phyloP scores from a whole-genome alignment of 2,888 invertebrate species.

The Patella depressa region DNA sequence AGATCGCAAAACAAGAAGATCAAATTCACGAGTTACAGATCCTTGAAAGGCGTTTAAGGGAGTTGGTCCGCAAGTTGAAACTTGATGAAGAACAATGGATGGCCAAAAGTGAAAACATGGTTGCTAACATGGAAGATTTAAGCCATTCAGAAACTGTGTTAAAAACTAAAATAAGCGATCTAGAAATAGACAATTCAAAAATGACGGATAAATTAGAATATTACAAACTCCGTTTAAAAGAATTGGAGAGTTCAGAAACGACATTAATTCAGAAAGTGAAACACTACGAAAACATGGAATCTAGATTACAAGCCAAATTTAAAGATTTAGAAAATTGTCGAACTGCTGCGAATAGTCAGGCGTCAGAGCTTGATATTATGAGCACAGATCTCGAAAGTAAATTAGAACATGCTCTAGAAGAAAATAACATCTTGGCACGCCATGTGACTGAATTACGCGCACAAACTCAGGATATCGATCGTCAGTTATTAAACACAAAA shows the following conservation, averaged over 20 bases:
- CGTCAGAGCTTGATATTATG: slow-evolving; percentile 54
- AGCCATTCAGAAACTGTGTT: slow-evolving; percentile 58
- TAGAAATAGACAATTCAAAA: slow-evolving; percentile 59
- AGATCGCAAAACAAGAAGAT: slow-evolving; percentile 51
- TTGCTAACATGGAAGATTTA: slow-evolving; percentile 60
- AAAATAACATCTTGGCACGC: slow-evolving; percentile 55
- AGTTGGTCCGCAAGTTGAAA: slow-evolving; percentile 56
- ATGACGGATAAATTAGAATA: slow-evolving; percentile 57
- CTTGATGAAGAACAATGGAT: slow-evolving; percentile 58
- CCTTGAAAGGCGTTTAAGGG: slow-evolving; percentile 54
- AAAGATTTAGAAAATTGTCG: slow-evolving; percentile 57
- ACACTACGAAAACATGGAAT: slow-evolving; percentile 55
- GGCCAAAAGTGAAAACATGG: slow-evolving; percentile 56
- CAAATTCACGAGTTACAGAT: slow-evolving; percentile 55
- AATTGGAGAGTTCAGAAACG: slow-evolving; percentile 55
- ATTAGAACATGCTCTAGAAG: slow-evolving; percentile 54
- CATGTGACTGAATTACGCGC: slow-evolving; percentile 42
- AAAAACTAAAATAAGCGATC: slow-evolving; percentile 54
- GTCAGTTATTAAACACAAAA: slow-evolving; percentile 43
- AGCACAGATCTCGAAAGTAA: slow-evolving; percentile 56
- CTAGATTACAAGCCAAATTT: slow-evolving; percentile 49
- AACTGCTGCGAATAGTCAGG: slow-evolving; percentile 54
- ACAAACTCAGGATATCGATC: slow-evolving; percentile 49
- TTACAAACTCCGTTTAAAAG: slow-evolving; percentile 51
- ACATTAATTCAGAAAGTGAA: slow-evolving; percentile 51